Conservation (phyloP, 2,888 invertebrate species). For the Drosophila borborema region DNA sequence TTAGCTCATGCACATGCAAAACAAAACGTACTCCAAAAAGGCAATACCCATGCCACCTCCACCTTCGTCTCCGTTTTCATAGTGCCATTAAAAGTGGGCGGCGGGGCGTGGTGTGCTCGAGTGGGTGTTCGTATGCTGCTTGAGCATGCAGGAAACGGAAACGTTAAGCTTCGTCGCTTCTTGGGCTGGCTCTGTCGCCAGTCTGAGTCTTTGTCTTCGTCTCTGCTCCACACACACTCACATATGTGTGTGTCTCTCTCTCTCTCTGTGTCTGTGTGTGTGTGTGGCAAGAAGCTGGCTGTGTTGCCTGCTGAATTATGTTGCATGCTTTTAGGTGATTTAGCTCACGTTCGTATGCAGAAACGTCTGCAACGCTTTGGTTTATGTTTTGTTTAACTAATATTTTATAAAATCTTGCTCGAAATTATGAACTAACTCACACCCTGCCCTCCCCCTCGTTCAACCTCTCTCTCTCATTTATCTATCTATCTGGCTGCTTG, state of each 20-base stretch:
- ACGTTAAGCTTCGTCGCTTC: conserved; percentile 82
- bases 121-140: conserved; percentile 60
- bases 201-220: conserved; percentile 33
- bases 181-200: conserved; percentile 66
- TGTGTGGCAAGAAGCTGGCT: conserved; percentile 62
- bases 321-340: conserved; percentile 81
- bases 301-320: conserved; percentile 71
- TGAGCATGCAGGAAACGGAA: conserved; percentile 79
- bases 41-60: conserved; percentile 17
- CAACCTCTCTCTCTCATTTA: background rate
- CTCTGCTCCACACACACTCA: conserved; percentile 7
- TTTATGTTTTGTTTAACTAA: conserved; percentile 81
- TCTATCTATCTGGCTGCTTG: background rate
- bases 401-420: conserved; percentile 76
- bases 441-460: too few species aligned
- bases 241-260: conserved; percentile 10
- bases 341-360: conserved; percentile 76
- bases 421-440: conserved; percentile 69
- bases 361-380: conserved; percentile 77
- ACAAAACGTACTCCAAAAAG: conserved; percentile 62
- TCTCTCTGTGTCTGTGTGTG: conserved; percentile 21
- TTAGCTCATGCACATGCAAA: conserved; percentile 81
- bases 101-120: conserved; percentile 14
- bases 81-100: conserved; percentile 69
- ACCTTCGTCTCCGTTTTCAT: background rate